Base-by-base conservation (phyloP, 2,113 vertebrate species). In the Holacanthus passer region DNA sequence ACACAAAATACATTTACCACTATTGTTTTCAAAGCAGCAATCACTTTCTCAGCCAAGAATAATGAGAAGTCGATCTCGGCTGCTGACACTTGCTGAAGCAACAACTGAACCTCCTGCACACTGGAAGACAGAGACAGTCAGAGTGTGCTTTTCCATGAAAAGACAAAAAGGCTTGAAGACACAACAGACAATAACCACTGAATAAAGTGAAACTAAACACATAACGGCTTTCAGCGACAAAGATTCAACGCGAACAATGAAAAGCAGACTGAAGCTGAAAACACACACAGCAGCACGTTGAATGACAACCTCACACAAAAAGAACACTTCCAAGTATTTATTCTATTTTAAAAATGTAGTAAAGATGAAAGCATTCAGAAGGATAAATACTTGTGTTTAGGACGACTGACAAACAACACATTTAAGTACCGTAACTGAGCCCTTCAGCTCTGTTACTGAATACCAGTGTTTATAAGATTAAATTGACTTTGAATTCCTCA, bases 71-170 rank as follows among this genome's bases (percentile, higher is more conserved):
- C 8, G 10, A 52, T 77, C 53, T 37, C 4, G 17, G 59, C 73
- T 7, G 48, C 48, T 50, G 53, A 53, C 9, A 24, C n/a, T 24
- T 2, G 29, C 58, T 45, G 31, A 47, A 50, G 50, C 50, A 76
- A 67, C 19, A 69, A 24, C 27, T 63, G 35, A 60, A 19, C 64
- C 73, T 63, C 59, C 59, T 32, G 64, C 82, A 59, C 32, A 29
- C 31, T 64, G 39, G 3, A 5, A 72, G 32, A 47, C 43, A 48
- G n/a, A 48, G n/a, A 19, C 47, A 17, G 37, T 41, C 20, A 27
- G 9, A 20, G 1, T 13, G 16, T 43, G 47, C 8, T 39, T 45
- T 29, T 55, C 2, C 13, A 10, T 32, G 37, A 76, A 53, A 45
- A 53, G 16, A 74, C 31, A n/a, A n/a, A 22, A 45, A 63, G 47